phyloP scores from a whole-genome alignment of 2,113 vertebrate genomes.

The Mormyrus iriodes region DNA sequence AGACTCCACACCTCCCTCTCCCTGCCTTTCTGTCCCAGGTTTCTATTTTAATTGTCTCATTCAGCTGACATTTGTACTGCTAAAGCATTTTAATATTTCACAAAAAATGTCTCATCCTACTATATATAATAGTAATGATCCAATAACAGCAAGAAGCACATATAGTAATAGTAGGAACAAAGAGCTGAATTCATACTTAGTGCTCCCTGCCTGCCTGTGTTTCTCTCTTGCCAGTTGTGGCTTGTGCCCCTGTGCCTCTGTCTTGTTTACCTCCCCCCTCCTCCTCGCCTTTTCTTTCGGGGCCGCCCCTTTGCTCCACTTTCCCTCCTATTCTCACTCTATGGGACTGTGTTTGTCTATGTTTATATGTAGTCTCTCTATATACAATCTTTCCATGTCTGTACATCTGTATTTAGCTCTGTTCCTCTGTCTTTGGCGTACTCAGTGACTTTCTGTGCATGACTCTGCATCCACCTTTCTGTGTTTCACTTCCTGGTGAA shows the following conservation, averaged over 20 bases:
- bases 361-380: background rate
- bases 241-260: background rate
- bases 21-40: background rate
- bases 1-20: background rate
- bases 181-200: background rate
- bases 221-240: background rate
- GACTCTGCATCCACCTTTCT: background rate
- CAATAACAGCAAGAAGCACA: background rate
- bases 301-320: background rate
- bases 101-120: background rate
- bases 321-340: background rate
- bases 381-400: background rate
- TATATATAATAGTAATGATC: background rate
- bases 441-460: background rate
- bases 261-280: background rate
- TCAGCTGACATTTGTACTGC: background rate
- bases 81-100: background rate
- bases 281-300: background rate
- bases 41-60: background rate
- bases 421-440: background rate
- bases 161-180: background rate
- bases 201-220: background rate
- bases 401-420: slow-evolving; percentile 20
- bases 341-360: background rate
- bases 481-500: background rate